These are phyloP conservation scores for Zelostemma sp. DNA, from an alignment of 1,140 invertebrate genomes.

Conservation along the genomic window DNA sequence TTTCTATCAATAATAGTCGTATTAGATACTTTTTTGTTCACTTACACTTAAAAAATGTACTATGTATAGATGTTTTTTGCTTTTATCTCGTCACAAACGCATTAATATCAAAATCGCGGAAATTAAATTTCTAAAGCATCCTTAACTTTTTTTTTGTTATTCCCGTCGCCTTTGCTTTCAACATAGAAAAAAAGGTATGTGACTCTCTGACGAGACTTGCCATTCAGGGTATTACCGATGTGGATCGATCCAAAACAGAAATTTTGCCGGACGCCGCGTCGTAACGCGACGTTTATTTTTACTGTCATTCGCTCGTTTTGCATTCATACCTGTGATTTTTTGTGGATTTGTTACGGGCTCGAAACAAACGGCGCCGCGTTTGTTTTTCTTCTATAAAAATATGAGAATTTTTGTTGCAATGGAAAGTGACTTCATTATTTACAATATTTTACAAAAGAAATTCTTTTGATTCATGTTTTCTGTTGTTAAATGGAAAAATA, in stretches of 20 bases:
- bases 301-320: slow-evolving; percentile 55
- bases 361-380: slow-evolving; percentile 27
- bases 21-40: slow-evolving; percentile 68
- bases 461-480: neutral
- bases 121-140: slow-evolving; percentile 64
- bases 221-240: slow-evolving; percentile 72
- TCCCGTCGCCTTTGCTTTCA: slow-evolving; percentile 47
- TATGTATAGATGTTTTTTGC: slow-evolving; percentile 65
- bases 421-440: neutral
- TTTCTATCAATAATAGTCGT: slow-evolving; percentile 69
- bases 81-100: slow-evolving; percentile 62
- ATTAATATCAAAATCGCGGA: slow-evolving; percentile 66
- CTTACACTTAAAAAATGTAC: slow-evolving; percentile 67
- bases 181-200: slow-evolving; percentile 50
- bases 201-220: slow-evolving; percentile 65
- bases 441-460: neutral
- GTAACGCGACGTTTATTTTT: slow-evolving; percentile 31
- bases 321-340: slow-evolving; percentile 50
- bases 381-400: slow-evolving; percentile 34
- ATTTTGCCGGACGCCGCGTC: slow-evolving; percentile 58
- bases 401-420: neutral
- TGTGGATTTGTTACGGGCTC: slow-evolving; percentile 45
- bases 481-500: neutral
- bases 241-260: slow-evolving; percentile 69
- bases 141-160: slow-evolving; percentile 41